Conservation (phyloP, 2,888 invertebrate genomes). For the Rhagium mordax region DNA sequence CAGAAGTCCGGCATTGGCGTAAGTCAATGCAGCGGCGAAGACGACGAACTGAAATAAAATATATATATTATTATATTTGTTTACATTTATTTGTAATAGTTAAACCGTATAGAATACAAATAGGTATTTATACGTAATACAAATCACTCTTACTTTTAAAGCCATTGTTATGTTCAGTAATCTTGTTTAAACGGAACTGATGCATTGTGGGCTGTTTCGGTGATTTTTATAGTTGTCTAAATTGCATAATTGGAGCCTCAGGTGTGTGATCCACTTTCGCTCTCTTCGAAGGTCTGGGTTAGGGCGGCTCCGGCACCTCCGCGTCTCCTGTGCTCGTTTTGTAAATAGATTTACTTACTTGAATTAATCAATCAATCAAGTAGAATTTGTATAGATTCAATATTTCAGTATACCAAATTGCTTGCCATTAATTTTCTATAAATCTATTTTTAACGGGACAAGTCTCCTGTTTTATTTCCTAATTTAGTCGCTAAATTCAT, state of each 20-base stretch:
- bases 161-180: constrained; percentile 59
- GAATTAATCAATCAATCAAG: not conserved
- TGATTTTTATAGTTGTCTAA: constrained; percentile 59
- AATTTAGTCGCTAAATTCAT: not conserved
- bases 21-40: constrained; percentile 74
- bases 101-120: not conserved
- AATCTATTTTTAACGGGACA: not conserved
- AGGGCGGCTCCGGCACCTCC: constrained; percentile 53
- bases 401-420: not conserved
- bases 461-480: not conserved
- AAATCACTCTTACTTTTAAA: constrained; percentile 61
- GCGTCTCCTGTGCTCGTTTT: constrained; percentile 15
- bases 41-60: constrained; percentile 71
- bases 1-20: constrained; percentile 76
- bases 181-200: constrained; percentile 58
- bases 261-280: constrained; percentile 66
- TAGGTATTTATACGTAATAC: not conserved
- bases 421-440: not conserved
- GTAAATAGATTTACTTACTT: not conserved
- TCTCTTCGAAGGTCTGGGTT: constrained; percentile 68
- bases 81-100: too few relatives aligned
- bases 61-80: too few relatives aligned
- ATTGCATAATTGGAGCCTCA: constrained; percentile 52
- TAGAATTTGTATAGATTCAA: not conserved
- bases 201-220: constrained; percentile 51